Evolutionary conservation across 2,113 vertebrate genomes (phyloP), one percentile per base, ranked within the genome.

Genomic region (Megaceryle torquata): DNA sequence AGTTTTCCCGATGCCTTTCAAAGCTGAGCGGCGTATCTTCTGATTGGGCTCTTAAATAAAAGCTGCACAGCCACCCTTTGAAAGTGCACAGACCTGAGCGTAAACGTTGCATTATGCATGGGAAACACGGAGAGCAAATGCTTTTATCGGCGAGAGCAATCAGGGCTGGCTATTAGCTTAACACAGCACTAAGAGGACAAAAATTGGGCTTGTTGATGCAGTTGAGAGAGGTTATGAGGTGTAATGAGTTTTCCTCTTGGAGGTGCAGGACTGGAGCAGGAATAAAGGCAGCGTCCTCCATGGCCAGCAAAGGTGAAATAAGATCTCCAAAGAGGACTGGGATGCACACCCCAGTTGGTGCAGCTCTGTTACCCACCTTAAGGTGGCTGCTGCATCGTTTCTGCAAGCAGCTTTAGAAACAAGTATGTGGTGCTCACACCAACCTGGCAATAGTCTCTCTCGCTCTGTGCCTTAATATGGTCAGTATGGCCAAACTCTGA

Each of bases 11-110:
- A 84, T 76, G 69, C 68, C 63, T 88, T 97, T 95, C 93, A 94
- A 96, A 94, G 80, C 2, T 0, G 11, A 60, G 50, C 6, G 3
- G 50, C 63, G 0, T 79, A 84, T 91, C 70, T 90, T 91, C 74
- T 93, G 93, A 94, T 43, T 92, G 88, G 86, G 53, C 80, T 91
- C 20, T 96, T 76, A 96, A 92, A 63, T 71, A 83, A 81, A 88
- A 93, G 57, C 80, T 16, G 2, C 69, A 48, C 65, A 84, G 64
- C 69, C 80, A 89, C 72, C 46, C 88, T 96, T 94, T 94, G 95
- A 96, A 95, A 93, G 39, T 8, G 35, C 77, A 59, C 0, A 10
- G 95, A 43, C 64, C 60, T 22, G 51, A 63, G 65, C 4, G 5
- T 61, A 69, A 88, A 74, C 1, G 50, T 53, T 96, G 88, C 93